Evolutionary conservation across 2,797 vertebrate genomes (phyloP), one percentile per base, ranked within the genome.

Genomic region (Lutjanus argentimaculatus): DNA sequence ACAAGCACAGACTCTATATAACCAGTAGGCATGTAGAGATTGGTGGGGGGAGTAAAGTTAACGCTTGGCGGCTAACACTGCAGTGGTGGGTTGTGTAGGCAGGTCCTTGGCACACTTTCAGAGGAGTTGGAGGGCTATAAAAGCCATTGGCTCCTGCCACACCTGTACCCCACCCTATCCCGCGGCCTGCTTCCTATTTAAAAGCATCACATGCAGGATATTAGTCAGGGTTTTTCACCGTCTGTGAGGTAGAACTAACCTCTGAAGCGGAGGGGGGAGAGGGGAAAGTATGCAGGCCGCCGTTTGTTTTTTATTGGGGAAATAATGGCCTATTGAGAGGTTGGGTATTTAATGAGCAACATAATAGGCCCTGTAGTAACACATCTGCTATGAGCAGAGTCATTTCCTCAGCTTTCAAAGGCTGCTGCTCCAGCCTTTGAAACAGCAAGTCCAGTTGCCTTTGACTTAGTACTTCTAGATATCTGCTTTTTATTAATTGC

Each of bases 271-370:
- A 88, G 88, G 87, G 67, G 88, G 85, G 82, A 73, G 88, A 86
- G 79, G 85, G 89, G 87, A 92, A 92, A 93, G 93, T 93, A 94
- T 92, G 91, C 90, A 86, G 89, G 92, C 91, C 87, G 90, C 88
- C 89, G 88, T 93, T 95, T 93, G 90, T 93, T 94, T 96, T 96
- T 96, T 96, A 95, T 96, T 95, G 94, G 93, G 93, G 94, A 95
- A 96, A 96, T 96, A 96, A 96, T 96, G 95, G 95, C 92, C 95
- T 95, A 95, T 96, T 96, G 95, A 95, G 94, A 95, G 91, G 92
- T 93, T 93, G 88, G 90, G 92, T 94, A 94, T 96, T 96, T 96
- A 96, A 96, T 95, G 94, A 95, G 95, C 93, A 96, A 94, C 94
- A 95, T 95, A 95, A 95, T 94, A 95, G 94, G 95, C 88, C 90